Percentiles rank a stretch among this genome's conserved stretches.
phyloP scores from a whole-genome alignment of 2,888 invertebrate species.

The Fabriciana adippe region DNA sequence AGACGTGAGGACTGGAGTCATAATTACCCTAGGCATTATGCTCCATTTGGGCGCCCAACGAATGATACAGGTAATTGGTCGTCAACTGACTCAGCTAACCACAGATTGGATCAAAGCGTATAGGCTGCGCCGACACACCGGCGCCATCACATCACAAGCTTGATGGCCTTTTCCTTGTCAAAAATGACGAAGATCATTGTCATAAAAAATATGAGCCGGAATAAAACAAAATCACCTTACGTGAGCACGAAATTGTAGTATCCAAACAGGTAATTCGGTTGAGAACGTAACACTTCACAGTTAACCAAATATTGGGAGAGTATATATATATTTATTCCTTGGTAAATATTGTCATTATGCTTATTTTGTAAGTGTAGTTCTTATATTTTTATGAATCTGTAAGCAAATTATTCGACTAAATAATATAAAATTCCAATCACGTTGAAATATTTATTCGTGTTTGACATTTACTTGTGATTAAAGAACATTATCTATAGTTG shows the following conservation, averaged over 20 bases:
- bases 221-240: constrained; percentile 72
- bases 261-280: constrained; percentile 48
- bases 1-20: constrained; percentile 62
- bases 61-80: constrained; percentile 82
- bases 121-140: constrained; percentile 67
- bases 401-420: background rate
- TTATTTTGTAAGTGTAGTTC: too few relatives aligned
- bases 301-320: constrained; percentile 1
- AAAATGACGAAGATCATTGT: constrained; percentile 81
- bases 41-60: constrained; percentile 76
- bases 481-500: constrained; percentile 20
- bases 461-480: constrained; percentile 21
- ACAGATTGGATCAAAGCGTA: constrained; percentile 75
- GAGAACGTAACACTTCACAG: constrained; percentile 23
- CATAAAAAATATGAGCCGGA: constrained; percentile 73
- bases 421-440: background rate
- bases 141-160: constrained; percentile 77
- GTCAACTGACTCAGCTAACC: constrained; percentile 62
- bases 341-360: background rate
- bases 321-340: background rate
- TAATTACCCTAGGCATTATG: constrained; percentile 81
- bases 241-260: constrained; percentile 72
- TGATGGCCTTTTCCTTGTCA: constrained; percentile 82
- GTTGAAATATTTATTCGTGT: background rate
- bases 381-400: too few relatives aligned